phyloP scores from a whole-genome alignment of 2,888 invertebrate genomes.

The Tholera decimalis region DNA sequence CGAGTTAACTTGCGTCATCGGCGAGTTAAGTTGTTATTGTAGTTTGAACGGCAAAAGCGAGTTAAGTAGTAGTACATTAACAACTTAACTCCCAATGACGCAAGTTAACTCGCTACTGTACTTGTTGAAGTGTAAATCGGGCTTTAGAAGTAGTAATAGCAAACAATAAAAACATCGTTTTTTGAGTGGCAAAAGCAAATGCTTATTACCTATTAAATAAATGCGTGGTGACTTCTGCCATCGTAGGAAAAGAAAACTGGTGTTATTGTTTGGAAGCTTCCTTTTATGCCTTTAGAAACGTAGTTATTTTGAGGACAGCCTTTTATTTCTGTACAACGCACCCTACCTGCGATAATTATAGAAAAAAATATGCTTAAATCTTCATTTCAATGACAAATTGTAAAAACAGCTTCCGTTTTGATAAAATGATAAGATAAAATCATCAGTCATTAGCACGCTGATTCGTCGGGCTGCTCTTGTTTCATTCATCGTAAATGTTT shows the following conservation, averaged over 20 bases:
- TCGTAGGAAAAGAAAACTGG: not conserved
- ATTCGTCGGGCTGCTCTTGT: slow-evolving; percentile 13
- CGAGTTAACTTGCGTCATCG: too few species aligned
- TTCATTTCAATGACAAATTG: slow-evolving; percentile 34
- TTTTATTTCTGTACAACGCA: not conserved
- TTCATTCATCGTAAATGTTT: slow-evolving; percentile 53
- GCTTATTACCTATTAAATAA: too few species aligned
- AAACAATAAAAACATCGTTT: too few species aligned
- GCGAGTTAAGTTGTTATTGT: too few species aligned
- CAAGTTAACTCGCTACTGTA: too few species aligned
- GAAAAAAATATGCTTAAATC: slow-evolving; percentile 1
- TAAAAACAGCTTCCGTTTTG: slow-evolving; percentile 54
- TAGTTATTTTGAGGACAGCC: not conserved
- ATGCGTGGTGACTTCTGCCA: too few species aligned
- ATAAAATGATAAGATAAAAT: slow-evolving; percentile 55
- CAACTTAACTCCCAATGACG: too few species aligned
- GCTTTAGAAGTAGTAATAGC: too few species aligned
- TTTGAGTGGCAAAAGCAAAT: too few species aligned
- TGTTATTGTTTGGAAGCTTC: slow-evolving; percentile 2
- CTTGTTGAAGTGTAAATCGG: too few species aligned
- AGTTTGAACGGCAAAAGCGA: too few species aligned
- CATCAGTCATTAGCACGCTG: slow-evolving; percentile 34
- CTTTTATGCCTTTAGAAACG: slow-evolving; percentile 1
- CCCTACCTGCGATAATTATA: slow-evolving; percentile 10
- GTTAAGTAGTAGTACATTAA: too few species aligned